Percentiles rank a stretch among this genome's conserved stretches.
phyloP scores from a whole-genome alignment of 2,113 vertebrate species.

The Myotis davidii region DNA sequence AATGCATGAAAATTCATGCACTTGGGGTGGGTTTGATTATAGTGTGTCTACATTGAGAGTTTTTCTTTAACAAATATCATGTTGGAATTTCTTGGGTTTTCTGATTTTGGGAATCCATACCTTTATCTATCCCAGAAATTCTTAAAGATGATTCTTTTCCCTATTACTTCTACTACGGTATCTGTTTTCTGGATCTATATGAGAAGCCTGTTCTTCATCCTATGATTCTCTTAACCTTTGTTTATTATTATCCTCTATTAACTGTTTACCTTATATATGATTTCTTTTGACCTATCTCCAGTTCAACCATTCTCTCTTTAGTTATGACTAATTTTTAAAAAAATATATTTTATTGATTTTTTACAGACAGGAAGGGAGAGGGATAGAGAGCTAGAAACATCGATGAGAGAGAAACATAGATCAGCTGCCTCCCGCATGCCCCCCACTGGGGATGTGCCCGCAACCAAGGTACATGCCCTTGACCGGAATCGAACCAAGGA shows the following conservation, averaged over 20 bases:
- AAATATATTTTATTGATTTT: too few species aligned
- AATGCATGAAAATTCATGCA: too few species aligned
- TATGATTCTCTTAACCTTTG: neutral
- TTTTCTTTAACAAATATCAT: neutral
- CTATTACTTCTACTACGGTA: neutral
- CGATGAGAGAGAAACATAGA: too few species aligned
- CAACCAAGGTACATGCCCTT: too few species aligned
- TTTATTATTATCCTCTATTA: neutral
- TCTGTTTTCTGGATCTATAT: neutral
- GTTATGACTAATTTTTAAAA: neutral
- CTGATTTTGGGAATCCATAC: neutral
- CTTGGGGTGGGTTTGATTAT: neutral
- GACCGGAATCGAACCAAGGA: too few species aligned
- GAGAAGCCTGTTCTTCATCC: neutral
- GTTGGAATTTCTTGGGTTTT: neutral
- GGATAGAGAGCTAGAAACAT: too few species aligned
- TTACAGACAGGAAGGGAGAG: too few species aligned
- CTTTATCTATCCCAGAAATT: neutral
- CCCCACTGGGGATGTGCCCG: too few species aligned
- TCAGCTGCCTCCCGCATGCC: too few species aligned
- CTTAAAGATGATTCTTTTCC: neutral
- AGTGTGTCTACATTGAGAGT: neutral
- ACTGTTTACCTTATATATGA: neutral
- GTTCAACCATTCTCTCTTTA: conserved; percentile 1
- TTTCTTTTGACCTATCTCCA: neutral